Conservation (phyloP, 2,113 vertebrate species). For the Sebastes schlegelii region DNA sequence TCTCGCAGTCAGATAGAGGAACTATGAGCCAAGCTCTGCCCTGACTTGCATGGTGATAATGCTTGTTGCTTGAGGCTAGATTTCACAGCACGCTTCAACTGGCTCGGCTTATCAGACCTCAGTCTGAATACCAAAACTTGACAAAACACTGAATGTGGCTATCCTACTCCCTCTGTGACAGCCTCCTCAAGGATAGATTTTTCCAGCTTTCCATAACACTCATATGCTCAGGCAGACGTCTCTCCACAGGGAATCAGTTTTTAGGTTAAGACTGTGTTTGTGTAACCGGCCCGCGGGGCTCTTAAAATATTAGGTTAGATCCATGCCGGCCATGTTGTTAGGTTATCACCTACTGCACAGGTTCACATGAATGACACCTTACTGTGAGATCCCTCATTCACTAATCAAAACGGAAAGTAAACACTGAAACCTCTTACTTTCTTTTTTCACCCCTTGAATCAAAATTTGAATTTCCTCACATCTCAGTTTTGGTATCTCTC, state of each 20-base stretch:
- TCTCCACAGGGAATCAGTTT: conserved; percentile 1
- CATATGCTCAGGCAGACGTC: conserved; percentile 1
- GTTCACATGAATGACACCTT: background rate
- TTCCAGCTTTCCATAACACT: conserved; percentile 20
- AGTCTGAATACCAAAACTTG: conserved; percentile 67
- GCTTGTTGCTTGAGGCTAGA: conserved; percentile 73
- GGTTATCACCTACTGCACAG: conserved; percentile 12
- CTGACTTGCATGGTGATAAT: conserved; percentile 78
- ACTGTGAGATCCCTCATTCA: conserved; percentile 6
- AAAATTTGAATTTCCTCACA: background rate
- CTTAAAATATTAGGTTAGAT: conserved; percentile 2
- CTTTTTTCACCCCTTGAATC: background rate
- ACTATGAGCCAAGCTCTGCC: conserved; percentile 71
- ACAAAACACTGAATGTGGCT: conserved; percentile 43
- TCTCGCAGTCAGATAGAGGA: conserved; percentile 51
- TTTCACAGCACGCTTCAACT: conserved; percentile 78
- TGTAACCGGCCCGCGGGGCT: background rate
- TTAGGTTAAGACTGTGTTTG: conserved; percentile 23
- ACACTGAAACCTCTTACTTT: background rate
- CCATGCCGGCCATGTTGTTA: background rate
- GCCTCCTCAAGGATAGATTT: background rate
- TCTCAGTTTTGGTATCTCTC: background rate
- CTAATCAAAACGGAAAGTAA: conserved; percentile 18
- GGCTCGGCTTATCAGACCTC: conserved; percentile 73
- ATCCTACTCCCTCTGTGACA: conserved; percentile 12